Evolutionary conservation across 1,140 invertebrate genomes (phyloP).

Genomic region (Saxidomus purpurata): DNA sequence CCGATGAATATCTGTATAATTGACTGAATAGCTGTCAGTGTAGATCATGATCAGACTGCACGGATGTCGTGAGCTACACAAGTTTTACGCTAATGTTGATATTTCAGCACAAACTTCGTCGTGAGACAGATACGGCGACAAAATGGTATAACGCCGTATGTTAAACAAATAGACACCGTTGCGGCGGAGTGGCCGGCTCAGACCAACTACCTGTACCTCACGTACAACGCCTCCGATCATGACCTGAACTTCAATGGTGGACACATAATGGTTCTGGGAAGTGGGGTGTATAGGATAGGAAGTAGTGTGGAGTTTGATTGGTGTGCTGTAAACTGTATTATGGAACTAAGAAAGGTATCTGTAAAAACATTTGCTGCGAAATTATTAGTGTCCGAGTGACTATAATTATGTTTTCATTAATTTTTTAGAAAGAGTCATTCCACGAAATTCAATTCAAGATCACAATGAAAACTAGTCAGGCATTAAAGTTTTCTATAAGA

Average conservation of each 20-base stretch:
- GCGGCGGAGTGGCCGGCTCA: conserved; percentile 99
- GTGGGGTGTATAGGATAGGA: conserved; percentile 99
- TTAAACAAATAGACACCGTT: conserved; percentile 99
- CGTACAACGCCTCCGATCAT: conserved; percentile 96
- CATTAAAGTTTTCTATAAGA: too few species aligned
- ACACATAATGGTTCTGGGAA: conserved; percentile 92
- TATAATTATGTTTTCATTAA: too few species aligned
- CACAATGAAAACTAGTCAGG: too few species aligned
- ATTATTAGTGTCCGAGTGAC: too few species aligned
- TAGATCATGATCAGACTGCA: too few species aligned
- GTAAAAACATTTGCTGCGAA: too few species aligned
- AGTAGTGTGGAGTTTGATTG: conserved; percentile 99
- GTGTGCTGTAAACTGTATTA: conserved; percentile 98
- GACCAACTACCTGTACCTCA: conserved; percentile 99
- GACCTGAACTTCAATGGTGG: conserved; percentile 95
- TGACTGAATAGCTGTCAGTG: too few species aligned
- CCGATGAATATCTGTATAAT: too few species aligned
- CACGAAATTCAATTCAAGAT: too few species aligned
- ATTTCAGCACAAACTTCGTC: conserved; percentile 86
- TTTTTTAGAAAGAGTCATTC: too few species aligned
- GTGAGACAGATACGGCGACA: conserved; percentile 86
- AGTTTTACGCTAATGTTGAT: too few species aligned
- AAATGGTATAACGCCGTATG: conserved; percentile 91
- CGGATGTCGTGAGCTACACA: too few species aligned
- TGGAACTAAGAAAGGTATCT: conserved; percentile 93